Evolutionary conservation across 2,113 vertebrate genomes (phyloP).

Genomic region (Hypanus sabinus): DNA sequence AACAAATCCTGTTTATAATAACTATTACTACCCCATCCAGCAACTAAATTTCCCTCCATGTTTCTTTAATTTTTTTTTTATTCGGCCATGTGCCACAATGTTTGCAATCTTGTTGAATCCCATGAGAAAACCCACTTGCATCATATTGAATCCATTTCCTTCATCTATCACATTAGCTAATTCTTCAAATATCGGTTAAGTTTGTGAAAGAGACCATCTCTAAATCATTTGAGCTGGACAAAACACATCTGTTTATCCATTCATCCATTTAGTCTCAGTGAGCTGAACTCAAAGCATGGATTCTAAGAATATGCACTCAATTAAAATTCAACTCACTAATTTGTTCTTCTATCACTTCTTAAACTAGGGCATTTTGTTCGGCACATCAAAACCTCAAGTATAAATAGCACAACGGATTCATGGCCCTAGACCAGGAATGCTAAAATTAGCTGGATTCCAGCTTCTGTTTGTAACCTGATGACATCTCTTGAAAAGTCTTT

Average conservation of each 20-base stretch:
- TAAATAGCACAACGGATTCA: background rate
- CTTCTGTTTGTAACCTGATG: background rate
- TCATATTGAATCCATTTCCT: background rate
- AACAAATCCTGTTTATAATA: background rate
- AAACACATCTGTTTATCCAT: no score
- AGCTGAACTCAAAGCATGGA: no score
- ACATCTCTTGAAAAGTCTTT: background rate
- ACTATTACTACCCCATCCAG: background rate
- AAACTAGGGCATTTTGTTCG: background rate
- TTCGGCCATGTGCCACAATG: background rate
- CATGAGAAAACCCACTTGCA: background rate
- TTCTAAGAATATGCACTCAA: no score
- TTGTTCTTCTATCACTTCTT: no score
- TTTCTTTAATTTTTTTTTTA: background rate
- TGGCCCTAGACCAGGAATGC: background rate
- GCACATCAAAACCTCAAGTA: background rate
- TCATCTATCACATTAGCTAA: background rate
- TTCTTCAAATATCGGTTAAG: background rate
- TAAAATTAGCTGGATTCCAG: background rate
- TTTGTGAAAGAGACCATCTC: no score
- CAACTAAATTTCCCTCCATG: no score
- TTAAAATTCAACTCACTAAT: no score
- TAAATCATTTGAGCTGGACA: no score
- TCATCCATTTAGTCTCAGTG: no score
- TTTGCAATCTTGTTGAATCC: background rate